Evolutionary conservation across 2,797 vertebrate species (phyloP).

Genomic region (Cirrhinus mrigala): DNA sequence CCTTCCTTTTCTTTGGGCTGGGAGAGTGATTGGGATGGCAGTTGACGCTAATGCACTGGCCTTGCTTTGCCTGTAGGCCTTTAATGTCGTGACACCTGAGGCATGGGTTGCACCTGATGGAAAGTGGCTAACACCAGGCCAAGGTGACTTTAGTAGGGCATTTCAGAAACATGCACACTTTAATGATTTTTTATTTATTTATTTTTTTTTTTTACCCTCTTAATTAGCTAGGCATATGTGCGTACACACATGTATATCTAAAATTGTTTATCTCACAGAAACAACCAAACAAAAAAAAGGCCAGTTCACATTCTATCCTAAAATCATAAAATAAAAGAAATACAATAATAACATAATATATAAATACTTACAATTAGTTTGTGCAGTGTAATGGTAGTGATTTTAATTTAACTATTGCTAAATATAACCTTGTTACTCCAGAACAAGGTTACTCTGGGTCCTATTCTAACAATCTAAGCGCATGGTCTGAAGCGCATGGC

Average conservation of each 20-base stretch:
- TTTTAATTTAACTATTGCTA: neutral
- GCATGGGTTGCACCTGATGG: conserved; percentile 45
- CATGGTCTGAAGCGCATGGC: too few species aligned
- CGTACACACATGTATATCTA: neutral
- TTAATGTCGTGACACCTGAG: conserved; percentile 37
- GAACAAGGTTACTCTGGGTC: too few species aligned
- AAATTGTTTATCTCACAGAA: neutral
- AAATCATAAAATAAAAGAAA: neutral
- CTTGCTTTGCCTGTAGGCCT: conserved; percentile 31
- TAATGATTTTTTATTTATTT: too few species aligned
- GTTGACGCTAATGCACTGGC: conserved; percentile 49
- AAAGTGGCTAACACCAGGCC: conserved; percentile 36
- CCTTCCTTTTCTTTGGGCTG: conserved; percentile 60
- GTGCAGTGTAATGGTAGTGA: neutral
- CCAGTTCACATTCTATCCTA: neutral
- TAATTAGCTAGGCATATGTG: neutral
- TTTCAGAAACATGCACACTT: neutral
- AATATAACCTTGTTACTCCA: too few species aligned
- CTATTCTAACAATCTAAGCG: too few species aligned
- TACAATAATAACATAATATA: neutral
- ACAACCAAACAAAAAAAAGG: too few species aligned
- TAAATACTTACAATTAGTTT: neutral
- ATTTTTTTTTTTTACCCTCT: neutral
- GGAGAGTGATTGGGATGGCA: conserved; percentile 58
- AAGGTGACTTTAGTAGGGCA: conserved; percentile 49